These are phyloP conservation scores for Siniperca chuatsi DNA, from an alignment of 2,113 vertebrate genomes.

Conservation along the genomic window DNA sequence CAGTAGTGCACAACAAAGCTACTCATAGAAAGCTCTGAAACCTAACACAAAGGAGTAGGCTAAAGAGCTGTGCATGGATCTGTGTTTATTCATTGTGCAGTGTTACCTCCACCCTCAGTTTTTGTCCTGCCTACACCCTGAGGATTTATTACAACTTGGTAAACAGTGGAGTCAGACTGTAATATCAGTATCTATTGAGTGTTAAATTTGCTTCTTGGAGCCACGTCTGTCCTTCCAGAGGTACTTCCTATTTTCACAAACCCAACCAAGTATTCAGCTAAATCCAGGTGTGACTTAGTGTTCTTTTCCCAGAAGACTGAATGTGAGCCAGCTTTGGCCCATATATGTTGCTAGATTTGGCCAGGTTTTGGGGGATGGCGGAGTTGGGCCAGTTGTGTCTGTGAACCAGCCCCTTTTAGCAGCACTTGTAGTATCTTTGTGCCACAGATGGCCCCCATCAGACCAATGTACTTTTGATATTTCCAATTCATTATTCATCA, in stretches of 20 bases:
- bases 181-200: too few species aligned
- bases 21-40: neutral
- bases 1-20: constrained; percentile 10
- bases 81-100: neutral
- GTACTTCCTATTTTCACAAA: neutral
- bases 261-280: neutral
- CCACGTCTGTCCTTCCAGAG: neutral
- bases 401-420: neutral
- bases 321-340: neutral
- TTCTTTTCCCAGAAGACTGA: neutral
- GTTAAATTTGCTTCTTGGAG: neutral
- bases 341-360: neutral
- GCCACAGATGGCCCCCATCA: neutral
- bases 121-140: constrained; percentile 36
- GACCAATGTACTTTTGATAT: neutral
- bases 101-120: constrained; percentile 1
- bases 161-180: constrained; percentile 21
- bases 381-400: neutral
- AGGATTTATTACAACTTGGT: constrained; percentile 7
- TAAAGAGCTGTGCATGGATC: constrained; percentile 9
- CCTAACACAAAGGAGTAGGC: neutral
- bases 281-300: neutral
- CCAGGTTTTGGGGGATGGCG: neutral
- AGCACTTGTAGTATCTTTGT: neutral
- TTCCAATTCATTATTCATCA: neutral